Percentiles rank a stretch among this genome's conserved stretches.
phyloP scores from a whole-genome alignment of 2,113 vertebrate genomes.

The Bungarus multicinctus region DNA sequence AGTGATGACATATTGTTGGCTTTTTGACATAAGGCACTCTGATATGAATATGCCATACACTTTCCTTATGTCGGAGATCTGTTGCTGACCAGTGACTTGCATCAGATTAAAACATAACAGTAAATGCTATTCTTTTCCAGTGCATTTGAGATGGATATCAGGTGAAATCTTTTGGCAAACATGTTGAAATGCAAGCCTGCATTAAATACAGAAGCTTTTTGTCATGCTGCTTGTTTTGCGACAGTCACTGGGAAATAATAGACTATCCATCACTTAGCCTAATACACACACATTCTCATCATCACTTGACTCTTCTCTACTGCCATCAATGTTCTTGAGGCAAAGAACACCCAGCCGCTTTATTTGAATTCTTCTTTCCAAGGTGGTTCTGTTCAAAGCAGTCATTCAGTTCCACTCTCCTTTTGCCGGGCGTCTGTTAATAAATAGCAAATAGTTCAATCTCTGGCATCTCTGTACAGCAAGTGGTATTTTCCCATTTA shows the following conservation, averaged over 20 bases:
- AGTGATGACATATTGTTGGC: conserved; percentile 63
- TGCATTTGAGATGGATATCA: conserved; percentile 72
- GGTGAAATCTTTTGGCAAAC: conserved; percentile 64
- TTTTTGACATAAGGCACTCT: conserved; percentile 74
- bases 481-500: neutral
- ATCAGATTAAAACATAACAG: conserved; percentile 61
- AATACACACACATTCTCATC: conserved; percentile 61
- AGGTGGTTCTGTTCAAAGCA: conserved; percentile 27
- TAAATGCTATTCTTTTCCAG: conserved; percentile 59
- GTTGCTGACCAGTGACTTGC: conserved; percentile 68
- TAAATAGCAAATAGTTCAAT: conserved; percentile 22
- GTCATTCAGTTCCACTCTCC: conserved; percentile 81
- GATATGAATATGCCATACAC: conserved; percentile 70
- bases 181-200: conserved; percentile 66
- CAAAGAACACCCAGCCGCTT: conserved; percentile 68
- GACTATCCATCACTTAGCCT: conserved; percentile 67
- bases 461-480: neutral
- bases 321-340: conserved; percentile 66
- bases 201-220: conserved; percentile 62
- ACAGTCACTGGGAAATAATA: conserved; percentile 66
- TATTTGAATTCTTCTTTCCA: conserved; percentile 66
- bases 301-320: conserved; percentile 57
- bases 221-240: conserved; percentile 67
- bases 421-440: conserved; percentile 83
- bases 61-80: conserved; percentile 68